Percentiles rank a stretch among this genome's conserved stretches.
These are phyloP conservation scores for Patella vulgata DNA, from an alignment of 1,140 invertebrate species.

Conservation along the genomic window DNA sequence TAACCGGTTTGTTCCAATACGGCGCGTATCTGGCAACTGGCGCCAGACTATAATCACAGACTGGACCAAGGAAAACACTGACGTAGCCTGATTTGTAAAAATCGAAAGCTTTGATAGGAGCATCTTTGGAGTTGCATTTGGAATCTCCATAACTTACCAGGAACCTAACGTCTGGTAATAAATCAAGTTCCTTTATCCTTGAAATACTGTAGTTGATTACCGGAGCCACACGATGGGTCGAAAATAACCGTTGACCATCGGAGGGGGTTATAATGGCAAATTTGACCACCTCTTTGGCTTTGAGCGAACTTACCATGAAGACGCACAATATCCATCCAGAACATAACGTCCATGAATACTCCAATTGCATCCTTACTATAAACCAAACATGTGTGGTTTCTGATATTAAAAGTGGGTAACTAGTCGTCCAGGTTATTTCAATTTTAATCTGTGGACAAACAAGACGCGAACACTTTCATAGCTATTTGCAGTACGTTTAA, in stretches of 20 bases:
- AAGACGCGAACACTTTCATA: too few relatives aligned
- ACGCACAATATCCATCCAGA: too few relatives aligned
- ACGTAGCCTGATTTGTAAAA: conserved; percentile 68
- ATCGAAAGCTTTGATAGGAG: conserved; percentile 39
- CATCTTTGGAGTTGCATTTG: conserved; percentile 13
- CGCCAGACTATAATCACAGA: conserved; percentile 91
- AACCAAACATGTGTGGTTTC: too few relatives aligned
- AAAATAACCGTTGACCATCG: conserved; percentile 73
- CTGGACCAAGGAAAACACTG: conserved; percentile 84
- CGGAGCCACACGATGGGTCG: conserved; percentile 77
- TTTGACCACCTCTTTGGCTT: conserved; percentile 3
- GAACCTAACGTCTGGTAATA: conserved; percentile 5
- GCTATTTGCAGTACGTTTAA: too few relatives aligned
- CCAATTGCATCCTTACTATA: too few relatives aligned
- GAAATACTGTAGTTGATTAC: conserved; percentile 78
- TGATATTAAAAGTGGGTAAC: too few relatives aligned
- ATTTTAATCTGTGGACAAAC: too few relatives aligned
- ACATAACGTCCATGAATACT: too few relatives aligned
- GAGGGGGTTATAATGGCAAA: conserved; percentile 77
- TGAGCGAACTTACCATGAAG: too few relatives aligned
- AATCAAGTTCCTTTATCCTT: conserved; percentile 67
- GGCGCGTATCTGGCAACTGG: conserved; percentile 88
- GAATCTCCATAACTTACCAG: conserved; percentile 13
- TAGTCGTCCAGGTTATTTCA: too few relatives aligned
- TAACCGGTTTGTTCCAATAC: conserved; percentile 86